Conservation (phyloP, 2,113 vertebrate species). For the Scomber colias region DNA sequence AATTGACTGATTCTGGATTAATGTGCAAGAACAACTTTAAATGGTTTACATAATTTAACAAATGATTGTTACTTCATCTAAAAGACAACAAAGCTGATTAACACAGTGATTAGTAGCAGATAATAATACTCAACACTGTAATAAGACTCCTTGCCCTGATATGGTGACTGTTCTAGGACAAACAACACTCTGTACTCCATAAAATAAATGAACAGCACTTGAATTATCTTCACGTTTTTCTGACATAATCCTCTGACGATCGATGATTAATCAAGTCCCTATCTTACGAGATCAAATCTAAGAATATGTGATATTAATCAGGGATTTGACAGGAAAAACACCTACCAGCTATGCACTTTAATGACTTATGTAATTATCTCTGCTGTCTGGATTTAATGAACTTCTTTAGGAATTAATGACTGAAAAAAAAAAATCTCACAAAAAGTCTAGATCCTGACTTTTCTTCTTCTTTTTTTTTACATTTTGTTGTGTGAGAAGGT, state of each 20-base stretch:
- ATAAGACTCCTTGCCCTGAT: neutral
- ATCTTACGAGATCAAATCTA: conserved; percentile 15
- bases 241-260: neutral
- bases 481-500: neutral
- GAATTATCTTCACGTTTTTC: neutral
- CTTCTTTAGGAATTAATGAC: conserved; percentile 21
- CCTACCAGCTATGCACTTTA: conserved; percentile 21
- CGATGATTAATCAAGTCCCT: conserved; percentile 15
- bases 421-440: neutral
- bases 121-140: neutral
- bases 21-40: neutral
- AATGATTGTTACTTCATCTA: neutral
- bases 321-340: conserved; percentile 17
- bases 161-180: neutral
- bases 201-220: conserved; percentile 5
- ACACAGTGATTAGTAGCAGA: neutral
- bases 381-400: conserved; percentile 56
- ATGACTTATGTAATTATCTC: conserved; percentile 39
- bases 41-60: neutral
- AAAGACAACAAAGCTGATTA: no score
- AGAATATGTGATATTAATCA: conserved; percentile 48
- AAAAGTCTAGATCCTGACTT: neutral
- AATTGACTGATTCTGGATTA: neutral
- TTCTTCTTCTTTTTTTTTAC: neutral
- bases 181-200: neutral